Percentiles rank a stretch among this genome's conserved stretches.
Conservation (phyloP, 2,888 invertebrate species). For the Ornithoptera priamus region DNA sequence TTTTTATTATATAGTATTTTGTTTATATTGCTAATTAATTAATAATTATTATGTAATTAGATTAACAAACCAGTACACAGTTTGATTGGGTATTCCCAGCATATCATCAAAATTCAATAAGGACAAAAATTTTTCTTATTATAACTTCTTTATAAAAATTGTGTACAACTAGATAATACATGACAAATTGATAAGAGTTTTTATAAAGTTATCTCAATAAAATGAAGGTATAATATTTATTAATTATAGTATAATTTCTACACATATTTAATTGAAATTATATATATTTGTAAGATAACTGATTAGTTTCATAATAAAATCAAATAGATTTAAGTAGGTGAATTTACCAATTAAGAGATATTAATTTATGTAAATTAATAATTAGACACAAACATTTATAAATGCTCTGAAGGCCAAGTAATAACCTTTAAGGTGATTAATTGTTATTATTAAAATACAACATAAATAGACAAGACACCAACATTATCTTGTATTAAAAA, state of each 20-base stretch:
- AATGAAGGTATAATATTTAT: too few relatives aligned
- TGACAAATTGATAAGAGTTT: too few relatives aligned
- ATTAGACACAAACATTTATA: not conserved
- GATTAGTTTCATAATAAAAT: too few relatives aligned
- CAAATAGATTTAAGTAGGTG: too few relatives aligned
- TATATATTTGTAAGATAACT: too few relatives aligned
- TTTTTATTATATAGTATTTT: not conserved
- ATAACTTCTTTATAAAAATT: not conserved
- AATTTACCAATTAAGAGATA: too few relatives aligned
- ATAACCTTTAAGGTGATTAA: conserved; percentile 1
- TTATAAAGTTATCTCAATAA: too few relatives aligned
- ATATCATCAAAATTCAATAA: not conserved
- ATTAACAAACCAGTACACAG: not conserved
- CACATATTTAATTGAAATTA: too few relatives aligned
- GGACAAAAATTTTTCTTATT: not conserved
- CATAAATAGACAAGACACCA: not conserved
- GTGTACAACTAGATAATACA: not conserved
- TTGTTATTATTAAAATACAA: not conserved
- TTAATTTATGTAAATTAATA: too few relatives aligned
- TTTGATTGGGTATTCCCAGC: not conserved
- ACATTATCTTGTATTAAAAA: not conserved
- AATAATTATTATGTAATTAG: not conserved
- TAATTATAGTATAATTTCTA: too few relatives aligned
- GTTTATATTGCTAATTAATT: not conserved
- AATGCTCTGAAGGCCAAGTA: not conserved